Conservation (phyloP, 1,140 invertebrate genomes). For the Drosophila nigrodunni region DNA sequence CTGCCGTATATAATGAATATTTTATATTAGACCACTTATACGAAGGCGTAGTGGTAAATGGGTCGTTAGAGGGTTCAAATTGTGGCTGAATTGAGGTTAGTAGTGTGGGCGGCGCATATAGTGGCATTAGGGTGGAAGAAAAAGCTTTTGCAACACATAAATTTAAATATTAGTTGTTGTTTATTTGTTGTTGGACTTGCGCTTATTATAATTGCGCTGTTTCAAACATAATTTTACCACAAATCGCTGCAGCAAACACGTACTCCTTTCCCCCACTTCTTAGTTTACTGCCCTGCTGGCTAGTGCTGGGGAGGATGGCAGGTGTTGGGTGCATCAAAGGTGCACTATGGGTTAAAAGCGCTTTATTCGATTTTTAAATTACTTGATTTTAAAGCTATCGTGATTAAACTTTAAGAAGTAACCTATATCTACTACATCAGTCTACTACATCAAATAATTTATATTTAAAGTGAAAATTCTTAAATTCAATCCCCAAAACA, state of each 20-base stretch:
- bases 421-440: no score
- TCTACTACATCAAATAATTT: no score
- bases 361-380: no score
- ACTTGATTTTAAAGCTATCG: no score
- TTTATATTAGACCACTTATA: slow-evolving; percentile 32
- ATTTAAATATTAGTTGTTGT: slow-evolving; percentile 13
- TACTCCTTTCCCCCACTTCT: not conserved
- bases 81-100: not conserved
- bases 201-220: slow-evolving; percentile 44
- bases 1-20: slow-evolving; percentile 55
- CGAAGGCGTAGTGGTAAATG: not conserved
- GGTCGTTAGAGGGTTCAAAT: not conserved
- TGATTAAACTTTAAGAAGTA: no score
- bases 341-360: no score
- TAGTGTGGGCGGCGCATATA: no score
- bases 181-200: slow-evolving; percentile 36
- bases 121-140: not conserved
- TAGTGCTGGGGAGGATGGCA: not conserved
- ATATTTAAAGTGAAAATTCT: no score
- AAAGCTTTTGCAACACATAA: not conserved
- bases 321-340: not conserved
- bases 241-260: slow-evolving; percentile 45
- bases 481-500: no score
- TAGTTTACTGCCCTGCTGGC: not conserved
- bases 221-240: slow-evolving; percentile 49